Conservation (phyloP, 2,797 vertebrate species). For the Megalops cyprinoides region DNA sequence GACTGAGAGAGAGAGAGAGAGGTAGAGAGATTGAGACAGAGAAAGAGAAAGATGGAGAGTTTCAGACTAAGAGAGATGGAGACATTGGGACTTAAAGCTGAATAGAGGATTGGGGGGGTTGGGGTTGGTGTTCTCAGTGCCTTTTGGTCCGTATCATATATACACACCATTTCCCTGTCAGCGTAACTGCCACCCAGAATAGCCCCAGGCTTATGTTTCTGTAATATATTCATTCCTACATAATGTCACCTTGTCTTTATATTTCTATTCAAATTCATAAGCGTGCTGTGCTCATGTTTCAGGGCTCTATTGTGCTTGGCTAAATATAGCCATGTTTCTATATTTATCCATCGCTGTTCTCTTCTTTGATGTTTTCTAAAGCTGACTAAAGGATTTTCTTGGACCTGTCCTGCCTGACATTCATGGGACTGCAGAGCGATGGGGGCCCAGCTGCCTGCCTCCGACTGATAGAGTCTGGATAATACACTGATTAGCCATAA, state of each 20-base stretch:
- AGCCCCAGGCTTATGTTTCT: slow-evolving; percentile 14
- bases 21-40: not conserved
- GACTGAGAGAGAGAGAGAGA: slow-evolving; percentile 37
- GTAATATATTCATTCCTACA: slow-evolving; percentile 38
- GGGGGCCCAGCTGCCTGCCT: too few species aligned
- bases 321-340: slow-evolving; percentile 71
- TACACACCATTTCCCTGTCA: not conserved
- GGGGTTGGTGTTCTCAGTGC: too few species aligned
- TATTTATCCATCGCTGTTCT: slow-evolving; percentile 56
- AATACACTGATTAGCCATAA: not conserved
- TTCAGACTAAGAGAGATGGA: too few species aligned
- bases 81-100: too few species aligned
- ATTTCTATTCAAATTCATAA: slow-evolving; percentile 27
- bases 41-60: not conserved
- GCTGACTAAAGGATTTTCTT: slow-evolving; percentile 54
- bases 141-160: not conserved
- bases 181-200: not conserved
- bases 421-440: not conserved
- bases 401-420: slow-evolving; percentile 53
- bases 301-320: slow-evolving; percentile 52
- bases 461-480: not conserved
- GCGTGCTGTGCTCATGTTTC: slow-evolving; percentile 53
- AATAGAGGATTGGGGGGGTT: not conserved
- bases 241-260: slow-evolving; percentile 45
- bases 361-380: slow-evolving; percentile 60